Evolutionary conservation across 2,888 invertebrate genomes (phyloP).

Genomic region (Rhagophthalmus giganteus): DNA sequence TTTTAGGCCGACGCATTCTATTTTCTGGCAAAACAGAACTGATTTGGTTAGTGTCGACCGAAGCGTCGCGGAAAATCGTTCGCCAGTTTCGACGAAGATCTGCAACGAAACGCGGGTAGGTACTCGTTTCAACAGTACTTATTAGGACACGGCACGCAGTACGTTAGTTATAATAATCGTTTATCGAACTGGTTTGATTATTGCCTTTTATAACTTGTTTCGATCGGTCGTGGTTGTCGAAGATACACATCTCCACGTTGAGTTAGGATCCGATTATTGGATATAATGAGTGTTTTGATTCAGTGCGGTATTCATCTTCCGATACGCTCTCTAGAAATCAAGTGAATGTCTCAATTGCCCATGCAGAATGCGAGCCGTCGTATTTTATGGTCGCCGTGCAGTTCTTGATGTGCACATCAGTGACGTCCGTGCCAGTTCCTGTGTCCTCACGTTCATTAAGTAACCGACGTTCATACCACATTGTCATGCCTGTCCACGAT

Average conservation of each 20-base stretch:
- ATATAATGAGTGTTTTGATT: conserved; percentile 52
- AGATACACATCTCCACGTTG: conserved; percentile 42
- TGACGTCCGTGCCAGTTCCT: conserved; percentile 38
- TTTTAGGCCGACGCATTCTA: no score
- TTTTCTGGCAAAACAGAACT: no score
- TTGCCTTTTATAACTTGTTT: conserved; percentile 48
- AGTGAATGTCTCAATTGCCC: conserved; percentile 48
- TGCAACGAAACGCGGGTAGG: no score
- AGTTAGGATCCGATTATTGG: conserved; percentile 33
- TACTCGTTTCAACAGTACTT: no score
- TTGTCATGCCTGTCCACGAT: conserved; percentile 38
- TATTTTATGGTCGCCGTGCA: conserved; percentile 13
- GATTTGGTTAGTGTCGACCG: no score
- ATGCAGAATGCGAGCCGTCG: conserved; percentile 19
- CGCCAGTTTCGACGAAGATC: no score
- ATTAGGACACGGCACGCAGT: conserved; percentile 37
- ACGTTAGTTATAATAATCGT: conserved; percentile 38
- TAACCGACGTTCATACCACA: conserved; percentile 32
- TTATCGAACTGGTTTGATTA: conserved; percentile 44
- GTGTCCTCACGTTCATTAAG: conserved; percentile 36
- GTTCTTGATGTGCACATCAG: background rate
- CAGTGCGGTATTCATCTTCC: conserved; percentile 45
- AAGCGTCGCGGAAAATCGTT: no score
- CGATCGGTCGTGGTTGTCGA: conserved; percentile 41
- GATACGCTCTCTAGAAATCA: conserved; percentile 38